phyloP scores from a whole-genome alignment of 2,113 vertebrate species.

The Corythaeola cristata region DNA sequence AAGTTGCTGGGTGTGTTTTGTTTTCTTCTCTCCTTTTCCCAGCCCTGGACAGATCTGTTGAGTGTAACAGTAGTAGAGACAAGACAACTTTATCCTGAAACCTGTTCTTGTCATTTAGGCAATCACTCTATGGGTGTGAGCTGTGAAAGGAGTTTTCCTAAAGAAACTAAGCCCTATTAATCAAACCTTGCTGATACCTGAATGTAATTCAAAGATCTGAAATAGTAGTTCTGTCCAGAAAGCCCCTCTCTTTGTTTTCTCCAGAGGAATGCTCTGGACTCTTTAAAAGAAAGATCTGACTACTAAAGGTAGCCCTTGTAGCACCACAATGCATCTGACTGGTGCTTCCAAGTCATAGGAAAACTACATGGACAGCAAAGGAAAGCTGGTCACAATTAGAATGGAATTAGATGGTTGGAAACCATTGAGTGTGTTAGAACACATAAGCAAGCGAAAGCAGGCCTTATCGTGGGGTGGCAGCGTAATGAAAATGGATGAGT shows the following conservation, averaged over 20 bases:
- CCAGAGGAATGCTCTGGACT: not conserved
- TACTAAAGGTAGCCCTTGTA: not conserved
- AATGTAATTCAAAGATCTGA: not conserved
- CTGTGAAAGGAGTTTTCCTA: not conserved
- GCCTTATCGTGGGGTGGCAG: not conserved
- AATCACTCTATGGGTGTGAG: not conserved
- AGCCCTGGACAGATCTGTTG: not conserved
- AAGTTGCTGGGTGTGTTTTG: not conserved
- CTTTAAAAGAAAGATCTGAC: not conserved
- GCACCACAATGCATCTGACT: not conserved
- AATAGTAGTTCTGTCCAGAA: not conserved
- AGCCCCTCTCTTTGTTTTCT: not conserved
- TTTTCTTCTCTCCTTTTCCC: not conserved
- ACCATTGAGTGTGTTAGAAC: not conserved
- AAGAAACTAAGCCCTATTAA: not conserved
- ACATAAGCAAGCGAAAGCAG: not conserved
- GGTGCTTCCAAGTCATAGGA: not conserved
- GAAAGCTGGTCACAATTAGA: not conserved
- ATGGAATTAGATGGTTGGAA: not conserved
- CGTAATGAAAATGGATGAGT: not conserved
- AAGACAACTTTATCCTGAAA: not conserved
- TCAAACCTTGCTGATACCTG: not conserved
- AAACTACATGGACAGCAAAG: not conserved
- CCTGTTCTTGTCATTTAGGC: accelerated
- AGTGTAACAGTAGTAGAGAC: not conserved